Percentiles rank a stretch among this genome's conserved stretches.
phyloP scores from a whole-genome alignment of 2,888 invertebrate genomes.

The Augochlorella aurata region DNA sequence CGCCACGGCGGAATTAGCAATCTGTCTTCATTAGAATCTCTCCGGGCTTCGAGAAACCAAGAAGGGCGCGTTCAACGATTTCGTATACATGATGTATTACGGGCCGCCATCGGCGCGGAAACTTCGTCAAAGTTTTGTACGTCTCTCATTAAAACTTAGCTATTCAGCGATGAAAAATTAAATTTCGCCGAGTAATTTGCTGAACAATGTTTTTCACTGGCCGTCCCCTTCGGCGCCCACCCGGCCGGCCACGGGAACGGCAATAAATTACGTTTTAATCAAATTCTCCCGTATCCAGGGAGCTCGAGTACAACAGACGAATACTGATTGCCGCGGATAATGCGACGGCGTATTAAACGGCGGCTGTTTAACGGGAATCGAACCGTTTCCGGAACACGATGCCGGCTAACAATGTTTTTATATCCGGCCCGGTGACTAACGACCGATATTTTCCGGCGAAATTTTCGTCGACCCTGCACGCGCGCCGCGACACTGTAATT shows the following conservation, averaged over 20 bases:
- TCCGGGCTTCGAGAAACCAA: neutral
- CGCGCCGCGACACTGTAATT: conserved; percentile 59
- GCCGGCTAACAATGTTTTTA: conserved; percentile 15
- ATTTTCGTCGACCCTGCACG: conserved; percentile 6
- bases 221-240: too few relatives aligned
- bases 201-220: conserved; percentile 26
- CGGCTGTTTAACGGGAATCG: conserved; percentile 21
- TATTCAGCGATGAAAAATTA: conserved; percentile 45
- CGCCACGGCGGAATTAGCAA: neutral
- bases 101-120: conserved; percentile 7
- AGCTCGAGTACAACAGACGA: conserved; percentile 8
- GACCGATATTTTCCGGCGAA: conserved; percentile 30
- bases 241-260: neutral
- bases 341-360: conserved; percentile 27
- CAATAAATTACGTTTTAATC: conserved; percentile 42
- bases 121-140: conserved; percentile 27
- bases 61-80: conserved; percentile 20
- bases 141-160: conserved; percentile 51
- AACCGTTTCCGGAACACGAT: neutral
- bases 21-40: conserved; percentile 5
- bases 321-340: conserved; percentile 13
- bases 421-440: conserved; percentile 9
- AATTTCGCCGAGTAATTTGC: conserved; percentile 39
- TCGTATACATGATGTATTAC: conserved; percentile 29
- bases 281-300: neutral